Evolutionary conservation across 2,888 invertebrate species (phyloP).

Genomic region (Diadromus collaris): DNA sequence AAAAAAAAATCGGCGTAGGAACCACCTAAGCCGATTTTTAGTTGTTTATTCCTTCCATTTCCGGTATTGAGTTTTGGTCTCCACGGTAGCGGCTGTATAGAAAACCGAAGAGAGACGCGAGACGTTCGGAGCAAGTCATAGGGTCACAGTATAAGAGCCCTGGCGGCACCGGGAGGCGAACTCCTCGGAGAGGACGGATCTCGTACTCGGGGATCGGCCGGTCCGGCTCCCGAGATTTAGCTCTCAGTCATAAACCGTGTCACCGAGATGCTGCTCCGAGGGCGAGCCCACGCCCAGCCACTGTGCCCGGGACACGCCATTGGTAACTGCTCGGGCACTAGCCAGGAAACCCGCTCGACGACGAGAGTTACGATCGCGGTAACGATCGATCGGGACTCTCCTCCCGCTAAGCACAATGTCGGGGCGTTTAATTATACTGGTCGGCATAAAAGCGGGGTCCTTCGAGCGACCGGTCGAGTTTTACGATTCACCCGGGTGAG

Average conservation of each 20-base stretch:
- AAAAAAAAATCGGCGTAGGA: too few species aligned
- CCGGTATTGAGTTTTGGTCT: background rate
- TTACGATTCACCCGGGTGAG: conserved; percentile 50
- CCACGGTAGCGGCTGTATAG: conserved; percentile 7
- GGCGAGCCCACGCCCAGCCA: background rate
- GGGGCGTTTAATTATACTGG: conserved; percentile 59
- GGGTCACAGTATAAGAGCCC: conserved; percentile 8
- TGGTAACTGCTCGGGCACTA: background rate
- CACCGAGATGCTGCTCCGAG: background rate
- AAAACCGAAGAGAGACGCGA: conserved; percentile 2
- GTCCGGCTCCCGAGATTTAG: background rate
- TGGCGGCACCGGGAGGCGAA: background rate
- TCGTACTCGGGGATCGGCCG: background rate
- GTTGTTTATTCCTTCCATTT: background rate
- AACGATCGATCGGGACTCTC: conserved; percentile 58
- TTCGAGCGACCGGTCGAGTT: conserved; percentile 37
- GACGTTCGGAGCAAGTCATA: conserved; percentile 8
- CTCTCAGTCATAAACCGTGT: conserved; percentile 22
- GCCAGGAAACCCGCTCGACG: background rate
- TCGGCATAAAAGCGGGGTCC: conserved; percentile 43
- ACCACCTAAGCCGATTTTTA: too few species aligned
- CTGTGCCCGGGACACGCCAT: background rate
- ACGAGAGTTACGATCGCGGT: conserved; percentile 36
- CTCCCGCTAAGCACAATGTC: conserved; percentile 56
- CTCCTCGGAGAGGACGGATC: background rate